phyloP scores from a whole-genome alignment of 37 sponge, comb jelly and placozoan genomes.

The Chondrosia reniformis region DNA sequence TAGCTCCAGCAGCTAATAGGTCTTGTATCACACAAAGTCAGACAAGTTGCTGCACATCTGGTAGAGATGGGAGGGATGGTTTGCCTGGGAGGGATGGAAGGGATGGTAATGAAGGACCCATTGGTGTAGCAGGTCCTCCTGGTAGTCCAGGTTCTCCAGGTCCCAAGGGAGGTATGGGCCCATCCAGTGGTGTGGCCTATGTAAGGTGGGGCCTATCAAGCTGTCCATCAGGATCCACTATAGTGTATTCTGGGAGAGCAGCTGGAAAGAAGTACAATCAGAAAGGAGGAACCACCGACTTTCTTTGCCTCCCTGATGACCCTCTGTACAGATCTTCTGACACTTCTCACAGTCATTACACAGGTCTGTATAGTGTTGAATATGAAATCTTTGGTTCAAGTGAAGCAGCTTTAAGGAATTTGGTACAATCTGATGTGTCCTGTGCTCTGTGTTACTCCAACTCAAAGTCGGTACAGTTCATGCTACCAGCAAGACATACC shows the following conservation, averaged over 20 bases:
- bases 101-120: not conserved
- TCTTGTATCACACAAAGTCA: too few species aligned
- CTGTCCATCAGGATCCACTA: not conserved
- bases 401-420: not conserved
- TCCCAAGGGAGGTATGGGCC: not conserved
- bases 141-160: not conserved
- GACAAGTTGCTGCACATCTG: not conserved
- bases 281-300: conserved; percentile 20
- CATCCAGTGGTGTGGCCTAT: not conserved
- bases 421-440: not conserved
- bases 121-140: too few species aligned
- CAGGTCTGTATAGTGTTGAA: conserved; percentile 2
- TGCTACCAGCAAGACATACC: conserved; percentile 9
- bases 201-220: conserved; percentile 19
- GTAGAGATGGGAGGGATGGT: not conserved
- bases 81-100: not conserved
- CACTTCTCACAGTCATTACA: not conserved
- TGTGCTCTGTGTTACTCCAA: conserved; percentile 19
- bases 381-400: conserved; percentile 13
- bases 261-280: conserved; percentile 3
- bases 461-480: not conserved
- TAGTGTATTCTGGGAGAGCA: conserved; percentile 6
- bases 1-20: too few species aligned
- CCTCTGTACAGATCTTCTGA: conserved; percentile 18
- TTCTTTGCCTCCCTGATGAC: conserved; percentile 15